Evolutionary conservation across 1,140 invertebrate genomes (phyloP).

Genomic region (Gonioctena quinquepunctata): DNA sequence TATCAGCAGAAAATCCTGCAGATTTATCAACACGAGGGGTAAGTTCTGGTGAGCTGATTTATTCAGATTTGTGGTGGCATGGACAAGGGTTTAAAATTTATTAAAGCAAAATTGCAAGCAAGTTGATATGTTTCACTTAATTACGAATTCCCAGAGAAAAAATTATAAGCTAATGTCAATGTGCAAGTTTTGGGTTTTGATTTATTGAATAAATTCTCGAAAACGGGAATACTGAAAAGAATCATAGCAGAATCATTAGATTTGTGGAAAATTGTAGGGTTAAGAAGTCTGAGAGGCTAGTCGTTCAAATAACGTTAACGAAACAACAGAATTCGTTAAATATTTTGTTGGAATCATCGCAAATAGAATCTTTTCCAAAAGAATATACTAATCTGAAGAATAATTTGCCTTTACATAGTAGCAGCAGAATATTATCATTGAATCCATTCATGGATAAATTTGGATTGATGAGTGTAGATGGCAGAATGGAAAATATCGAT

Average conservation of each 20-base stretch:
- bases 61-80: constrained; percentile 31
- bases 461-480: not conserved
- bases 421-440: not conserved
- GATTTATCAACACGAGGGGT: constrained; percentile 47
- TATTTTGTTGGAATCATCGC: constrained; percentile 2
- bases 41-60: not conserved
- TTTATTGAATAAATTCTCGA: constrained; percentile 22
- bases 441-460: not conserved
- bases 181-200: not conserved
- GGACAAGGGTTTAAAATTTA: constrained; percentile 24
- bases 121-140: not conserved
- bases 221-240: not conserved
- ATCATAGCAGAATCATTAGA: not conserved
- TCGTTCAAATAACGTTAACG: not conserved
- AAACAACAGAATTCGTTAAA: constrained; percentile 5
- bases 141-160: not conserved
- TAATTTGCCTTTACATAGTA: not conserved
- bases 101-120: not conserved
- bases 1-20: constrained; percentile 52
- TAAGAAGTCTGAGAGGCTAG: not conserved
- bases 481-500: not conserved
- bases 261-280: not conserved
- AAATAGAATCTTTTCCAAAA: constrained; percentile 22
- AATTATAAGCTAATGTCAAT: not conserved
- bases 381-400: constrained; percentile 18